Evolutionary conservation across 2,888 invertebrate species (phyloP).

Genomic region (Tetrapedia diversipes): DNA sequence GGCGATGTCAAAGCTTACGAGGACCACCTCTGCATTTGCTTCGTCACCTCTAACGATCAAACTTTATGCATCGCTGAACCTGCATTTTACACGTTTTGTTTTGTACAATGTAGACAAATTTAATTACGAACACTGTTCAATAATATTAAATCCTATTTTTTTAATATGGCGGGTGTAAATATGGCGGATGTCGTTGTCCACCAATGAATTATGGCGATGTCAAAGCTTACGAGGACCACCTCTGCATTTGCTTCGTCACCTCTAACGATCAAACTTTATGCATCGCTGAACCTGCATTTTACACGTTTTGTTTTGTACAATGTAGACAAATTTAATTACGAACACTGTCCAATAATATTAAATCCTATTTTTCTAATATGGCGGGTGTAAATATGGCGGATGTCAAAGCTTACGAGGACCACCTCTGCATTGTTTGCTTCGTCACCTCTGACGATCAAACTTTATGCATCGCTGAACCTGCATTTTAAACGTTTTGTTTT

Average conservation of each 20-base stretch:
- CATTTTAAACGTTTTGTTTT: too few species aligned
- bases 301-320: not conserved
- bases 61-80: not conserved
- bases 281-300: not conserved
- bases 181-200: too few species aligned
- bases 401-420: conserved; percentile 62
- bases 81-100: not conserved
- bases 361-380: too few species aligned
- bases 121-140: too few species aligned
- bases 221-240: conserved; percentile 65
- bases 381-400: too few species aligned
- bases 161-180: too few species aligned
- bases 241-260: conserved; percentile 46
- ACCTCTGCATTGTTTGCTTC: conserved; percentile 57
- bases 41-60: conserved; percentile 33
- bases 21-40: conserved; percentile 60
- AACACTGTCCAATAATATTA: too few species aligned
- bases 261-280: not conserved
- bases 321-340: too few species aligned
- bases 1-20: conserved; percentile 57
- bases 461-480: too few species aligned
- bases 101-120: too few species aligned
- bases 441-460: conserved; percentile 27
- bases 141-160: too few species aligned
- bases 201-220: conserved; percentile 71